phyloP scores from a whole-genome alignment of 2,888 invertebrate species.

The Axea sp. region DNA sequence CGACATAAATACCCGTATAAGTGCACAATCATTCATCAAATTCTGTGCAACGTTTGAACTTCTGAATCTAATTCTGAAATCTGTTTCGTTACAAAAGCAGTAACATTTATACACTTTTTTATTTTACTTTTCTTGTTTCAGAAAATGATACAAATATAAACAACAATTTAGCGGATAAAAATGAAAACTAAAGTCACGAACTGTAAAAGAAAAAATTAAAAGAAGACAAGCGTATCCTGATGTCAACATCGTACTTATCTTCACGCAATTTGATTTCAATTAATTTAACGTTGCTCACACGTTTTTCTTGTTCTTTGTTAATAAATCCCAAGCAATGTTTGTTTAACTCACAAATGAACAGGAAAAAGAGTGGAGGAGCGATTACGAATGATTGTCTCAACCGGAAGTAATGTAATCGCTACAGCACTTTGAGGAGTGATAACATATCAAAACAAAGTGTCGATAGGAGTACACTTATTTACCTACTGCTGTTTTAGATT shows the following conservation, averaged over 20 bases:
- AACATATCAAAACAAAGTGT: slow-evolving; percentile 68
- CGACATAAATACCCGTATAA: slow-evolving; percentile 51
- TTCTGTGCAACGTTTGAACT: neutral
- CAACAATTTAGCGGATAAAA: slow-evolving; percentile 1
- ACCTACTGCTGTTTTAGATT: slow-evolving; percentile 66
- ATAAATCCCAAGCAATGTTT: slow-evolving; percentile 28
- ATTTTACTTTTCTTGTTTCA: neutral
- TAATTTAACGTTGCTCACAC: slow-evolving; percentile 30
- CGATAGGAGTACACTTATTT: slow-evolving; percentile 68
- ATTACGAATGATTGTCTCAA: slow-evolving; percentile 63
- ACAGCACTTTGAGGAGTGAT: slow-evolving; percentile 67
- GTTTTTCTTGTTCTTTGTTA: slow-evolving; percentile 21
- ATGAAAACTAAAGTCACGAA: no score
- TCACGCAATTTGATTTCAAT: slow-evolving; percentile 33
- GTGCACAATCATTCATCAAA: slow-evolving; percentile 24
- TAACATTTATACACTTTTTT: neutral
- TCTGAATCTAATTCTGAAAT: slow-evolving; percentile 16
- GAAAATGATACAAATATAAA: neutral
- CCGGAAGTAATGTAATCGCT: slow-evolving; percentile 70
- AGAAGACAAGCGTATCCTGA: slow-evolving; percentile 18
- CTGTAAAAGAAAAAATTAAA: slow-evolving; percentile 1
- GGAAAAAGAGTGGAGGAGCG: slow-evolving; percentile 58
- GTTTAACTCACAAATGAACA: slow-evolving; percentile 51
- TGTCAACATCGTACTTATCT: slow-evolving; percentile 38
- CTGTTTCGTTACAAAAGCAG: neutral